Conservation (phyloP, 2,797 vertebrate genomes). For the Lutra lutra region DNA sequence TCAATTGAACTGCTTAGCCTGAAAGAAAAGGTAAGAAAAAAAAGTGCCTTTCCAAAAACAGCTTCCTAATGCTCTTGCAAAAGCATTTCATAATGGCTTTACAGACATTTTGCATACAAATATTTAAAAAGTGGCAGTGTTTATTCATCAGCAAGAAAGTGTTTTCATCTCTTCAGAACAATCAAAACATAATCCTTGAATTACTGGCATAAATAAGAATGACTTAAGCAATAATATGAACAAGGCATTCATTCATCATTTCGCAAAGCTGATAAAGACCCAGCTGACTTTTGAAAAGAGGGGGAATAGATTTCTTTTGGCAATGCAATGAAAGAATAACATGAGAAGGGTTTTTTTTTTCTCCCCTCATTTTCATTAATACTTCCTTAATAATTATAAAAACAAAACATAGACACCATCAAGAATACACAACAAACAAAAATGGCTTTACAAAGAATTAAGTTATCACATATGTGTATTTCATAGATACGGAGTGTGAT, state of each 20-base stretch:
- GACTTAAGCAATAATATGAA: conserved; percentile 86
- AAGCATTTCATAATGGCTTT: conserved; percentile 87
- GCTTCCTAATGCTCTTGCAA: conserved; percentile 86
- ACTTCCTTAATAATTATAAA: conserved; percentile 53
- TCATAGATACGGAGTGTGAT: conserved; percentile 46
- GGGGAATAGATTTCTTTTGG: conserved; percentile 71
- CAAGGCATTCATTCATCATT: conserved; percentile 87
- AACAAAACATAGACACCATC: neutral
- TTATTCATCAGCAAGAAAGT: conserved; percentile 88
- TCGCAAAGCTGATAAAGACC: conserved; percentile 84
- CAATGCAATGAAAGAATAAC: conserved; percentile 71
- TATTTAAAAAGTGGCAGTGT: conserved; percentile 87
- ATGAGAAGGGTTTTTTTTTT: conserved; percentile 34
- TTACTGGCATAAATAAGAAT: conserved; percentile 86
- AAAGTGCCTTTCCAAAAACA: conserved; percentile 83
- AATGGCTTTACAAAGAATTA: conserved; percentile 37
- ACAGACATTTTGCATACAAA: conserved; percentile 87
- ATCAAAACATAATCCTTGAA: conserved; percentile 89
- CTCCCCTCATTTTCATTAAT: conserved; percentile 63
- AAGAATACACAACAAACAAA: conserved; percentile 22
- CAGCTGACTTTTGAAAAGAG: conserved; percentile 83
- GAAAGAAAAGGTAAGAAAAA: conserved; percentile 86
- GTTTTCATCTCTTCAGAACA: conserved; percentile 87
- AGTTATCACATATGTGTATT: conserved; percentile 35
- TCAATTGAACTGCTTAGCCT: conserved; percentile 87